Percentiles rank a stretch among this genome's conserved stretches.
Conservation (phyloP, 2,888 invertebrate species). For the Aethes cnicana region DNA sequence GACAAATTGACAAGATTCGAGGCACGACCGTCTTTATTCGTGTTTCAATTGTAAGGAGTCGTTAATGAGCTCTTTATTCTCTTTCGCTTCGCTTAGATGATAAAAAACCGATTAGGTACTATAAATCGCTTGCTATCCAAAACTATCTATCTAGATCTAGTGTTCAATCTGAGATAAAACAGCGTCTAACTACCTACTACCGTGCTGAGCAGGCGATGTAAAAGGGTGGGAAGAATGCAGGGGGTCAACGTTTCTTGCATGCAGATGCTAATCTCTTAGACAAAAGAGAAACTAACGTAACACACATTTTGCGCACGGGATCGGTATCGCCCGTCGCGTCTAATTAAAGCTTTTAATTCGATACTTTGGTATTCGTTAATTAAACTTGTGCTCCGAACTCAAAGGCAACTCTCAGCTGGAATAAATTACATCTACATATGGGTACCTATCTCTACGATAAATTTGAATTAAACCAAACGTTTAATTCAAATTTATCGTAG, state of each 20-base stretch:
- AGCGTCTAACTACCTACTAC: conserved; percentile 2
- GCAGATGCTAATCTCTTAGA: conserved; percentile 25
- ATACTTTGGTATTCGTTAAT: conserved; percentile 25
- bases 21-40: conserved; percentile 11
- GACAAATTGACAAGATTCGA: conserved; percentile 19
- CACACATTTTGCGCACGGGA: conserved; percentile 28
- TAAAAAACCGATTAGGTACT: too few species aligned
- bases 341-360: conserved; percentile 31
- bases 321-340: conserved; percentile 29
- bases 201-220: conserved; percentile 6
- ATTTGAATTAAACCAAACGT: not conserved
- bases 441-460: not conserved
- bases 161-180: conserved; percentile 2
- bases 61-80: conserved; percentile 2
- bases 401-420: conserved; percentile 1
- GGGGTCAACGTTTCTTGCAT: conserved; percentile 27
- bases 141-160: too few species aligned
- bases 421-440: conserved; percentile 3
- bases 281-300: conserved; percentile 30
- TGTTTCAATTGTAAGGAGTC: too few species aligned
- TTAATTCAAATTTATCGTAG: not conserved
- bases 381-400: conserved; percentile 16
- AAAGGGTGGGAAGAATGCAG: conserved; percentile 29
- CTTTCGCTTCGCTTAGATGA: too few species aligned
- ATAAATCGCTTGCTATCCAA: too few species aligned